A percentile compares a stretch with the other conserved stretches of the same genome.
phyloP scores from a whole-genome alignment of 1,140 invertebrate genomes.

The Diorhabda elongata region DNA sequence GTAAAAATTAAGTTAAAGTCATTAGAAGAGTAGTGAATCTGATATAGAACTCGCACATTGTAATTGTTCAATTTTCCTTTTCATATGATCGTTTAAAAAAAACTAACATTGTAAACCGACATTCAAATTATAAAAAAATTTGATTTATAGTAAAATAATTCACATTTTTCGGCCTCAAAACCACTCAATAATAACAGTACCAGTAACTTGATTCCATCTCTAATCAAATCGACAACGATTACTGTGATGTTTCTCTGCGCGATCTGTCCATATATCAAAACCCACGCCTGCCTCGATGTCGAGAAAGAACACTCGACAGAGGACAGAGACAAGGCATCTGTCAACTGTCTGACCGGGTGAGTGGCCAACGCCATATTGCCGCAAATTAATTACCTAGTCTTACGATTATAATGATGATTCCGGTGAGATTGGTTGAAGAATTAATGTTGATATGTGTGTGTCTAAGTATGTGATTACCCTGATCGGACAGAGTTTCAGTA shows the following conservation, averaged over 20 bases:
- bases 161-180: too few relatives aligned
- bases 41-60: too few relatives aligned
- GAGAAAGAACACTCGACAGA: conserved; percentile 1
- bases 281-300: not conserved
- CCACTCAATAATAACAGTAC: too few relatives aligned
- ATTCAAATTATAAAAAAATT: too few relatives aligned
- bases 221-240: conserved; percentile 1
- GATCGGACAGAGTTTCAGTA: too few relatives aligned
- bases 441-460: not conserved
- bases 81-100: too few relatives aligned
- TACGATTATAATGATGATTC: not conserved
- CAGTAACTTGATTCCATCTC: not conserved
- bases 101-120: too few relatives aligned
- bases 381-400: conserved; percentile 2
- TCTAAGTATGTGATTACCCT: too few relatives aligned
- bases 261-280: not conserved
- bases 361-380: conserved; percentile 1
- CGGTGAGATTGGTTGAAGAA: not conserved
- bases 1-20: too few relatives aligned
- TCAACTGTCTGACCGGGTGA: conserved; percentile 1
- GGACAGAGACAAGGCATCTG: not conserved
- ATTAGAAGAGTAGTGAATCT: too few relatives aligned
- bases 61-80: too few relatives aligned
- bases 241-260: not conserved
- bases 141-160: too few relatives aligned